A percentile compares a stretch with the other conserved stretches of the same genome.
Conservation (phyloP, 2,113 vertebrate species). For the Engystomops pustulosus region DNA sequence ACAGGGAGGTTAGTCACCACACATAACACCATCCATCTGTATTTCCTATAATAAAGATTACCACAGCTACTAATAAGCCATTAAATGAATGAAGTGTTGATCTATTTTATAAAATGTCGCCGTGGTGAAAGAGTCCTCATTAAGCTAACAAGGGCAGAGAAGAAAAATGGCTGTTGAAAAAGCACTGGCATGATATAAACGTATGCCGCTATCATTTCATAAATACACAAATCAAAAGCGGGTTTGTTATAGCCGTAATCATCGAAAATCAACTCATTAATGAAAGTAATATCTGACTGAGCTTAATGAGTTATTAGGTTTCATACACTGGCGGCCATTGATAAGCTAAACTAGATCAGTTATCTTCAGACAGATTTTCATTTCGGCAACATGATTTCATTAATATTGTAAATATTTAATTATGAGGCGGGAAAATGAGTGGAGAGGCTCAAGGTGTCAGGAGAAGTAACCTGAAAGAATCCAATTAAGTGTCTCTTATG, state of each 20-base stretch:
- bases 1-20: conserved; percentile 10
- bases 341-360: conserved; percentile 61
- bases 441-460: conserved; percentile 56
- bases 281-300: conserved; percentile 57
- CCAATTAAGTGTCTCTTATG: conserved; percentile 56
- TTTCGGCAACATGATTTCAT: conserved; percentile 60
- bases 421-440: conserved; percentile 58
- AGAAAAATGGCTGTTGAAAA: conserved; percentile 53
- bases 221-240: conserved; percentile 56
- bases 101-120: conserved; percentile 50
- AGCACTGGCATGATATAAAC: conserved; percentile 18
- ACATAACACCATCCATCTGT: conserved; percentile 45
- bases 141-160: conserved; percentile 58
- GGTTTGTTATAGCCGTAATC: conserved; percentile 55
- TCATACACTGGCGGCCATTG: conserved; percentile 56
- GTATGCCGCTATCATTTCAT: conserved; percentile 51
- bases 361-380: conserved; percentile 60
- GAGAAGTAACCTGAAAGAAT: conserved; percentile 57
- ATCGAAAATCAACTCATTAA: conserved; percentile 59
- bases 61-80: conserved; percentile 54
- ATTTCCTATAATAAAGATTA: conserved; percentile 52
- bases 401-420: conserved; percentile 61
- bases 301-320: conserved; percentile 60
- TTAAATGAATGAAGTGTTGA: conserved; percentile 55
- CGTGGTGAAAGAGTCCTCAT: conserved; percentile 49